A percentile compares a stretch with the other conserved stretches of the same genome.
phyloP scores from a whole-genome alignment of 2,888 invertebrate species.

The Ophraella communa region DNA sequence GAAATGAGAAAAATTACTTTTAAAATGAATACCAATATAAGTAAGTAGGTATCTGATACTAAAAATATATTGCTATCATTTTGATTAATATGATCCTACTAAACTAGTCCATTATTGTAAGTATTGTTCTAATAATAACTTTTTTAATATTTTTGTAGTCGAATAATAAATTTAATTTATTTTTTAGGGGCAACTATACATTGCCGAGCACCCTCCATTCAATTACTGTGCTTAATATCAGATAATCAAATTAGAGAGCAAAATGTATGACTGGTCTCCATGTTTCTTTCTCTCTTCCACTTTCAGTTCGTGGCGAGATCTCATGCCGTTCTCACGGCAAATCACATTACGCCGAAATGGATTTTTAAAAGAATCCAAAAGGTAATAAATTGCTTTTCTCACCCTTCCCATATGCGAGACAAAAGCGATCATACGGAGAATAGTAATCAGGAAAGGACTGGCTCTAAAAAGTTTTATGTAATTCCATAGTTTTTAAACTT shows the following conservation, averaged over 20 bases:
- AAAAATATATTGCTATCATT: too few species aligned
- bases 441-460: slow-evolving; percentile 7
- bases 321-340: slow-evolving; percentile 35
- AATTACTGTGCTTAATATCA: slow-evolving; percentile 26
- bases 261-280: slow-evolving; percentile 29
- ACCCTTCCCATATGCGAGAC: slow-evolving; percentile 29
- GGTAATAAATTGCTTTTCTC: slow-evolving; percentile 41
- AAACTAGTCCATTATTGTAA: too few species aligned
- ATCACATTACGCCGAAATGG: slow-evolving; percentile 40
- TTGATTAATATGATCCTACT: too few species aligned
- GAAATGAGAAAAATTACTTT: too few species aligned
- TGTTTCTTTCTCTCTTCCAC: too few species aligned
- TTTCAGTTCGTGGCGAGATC: slow-evolving; percentile 20
- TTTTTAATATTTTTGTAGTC: too few species aligned
- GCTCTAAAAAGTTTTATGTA: background rate
- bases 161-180: too few species aligned
- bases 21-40: too few species aligned
- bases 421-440: slow-evolving; percentile 12
- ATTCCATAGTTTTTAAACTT: background rate
- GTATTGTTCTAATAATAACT: too few species aligned
- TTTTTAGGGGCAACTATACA: too few species aligned
- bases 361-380: slow-evolving; percentile 38
- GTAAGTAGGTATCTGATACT: too few species aligned
- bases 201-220: slow-evolving; percentile 18
- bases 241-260: slow-evolving; percentile 26